Percentiles rank a stretch among this genome's conserved stretches.
Evolutionary conservation across 2,113 vertebrate species (phyloP).

Genomic region (Platanista minor): DNA sequence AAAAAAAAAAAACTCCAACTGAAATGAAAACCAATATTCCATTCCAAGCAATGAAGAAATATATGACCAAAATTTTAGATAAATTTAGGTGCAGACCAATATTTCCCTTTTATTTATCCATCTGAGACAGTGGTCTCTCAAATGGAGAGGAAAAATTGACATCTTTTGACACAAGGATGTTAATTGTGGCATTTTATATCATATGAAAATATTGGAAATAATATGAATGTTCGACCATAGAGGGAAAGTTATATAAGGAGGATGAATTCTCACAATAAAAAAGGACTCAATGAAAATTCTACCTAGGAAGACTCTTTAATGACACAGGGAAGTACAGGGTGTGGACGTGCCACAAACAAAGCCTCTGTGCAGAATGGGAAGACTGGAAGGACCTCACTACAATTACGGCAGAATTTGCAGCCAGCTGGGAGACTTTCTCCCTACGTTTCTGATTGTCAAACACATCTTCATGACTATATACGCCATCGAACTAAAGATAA

Average conservation of each 20-base stretch:
- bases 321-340: neutral
- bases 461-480: accelerated
- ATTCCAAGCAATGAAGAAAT: neutral
- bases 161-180: neutral
- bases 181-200: neutral
- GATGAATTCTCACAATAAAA: neutral
- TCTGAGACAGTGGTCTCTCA: neutral
- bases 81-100: neutral
- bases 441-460: neutral
- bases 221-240: no score
- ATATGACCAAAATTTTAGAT: neutral
- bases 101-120: neutral
- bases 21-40: neutral
- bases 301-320: neutral
- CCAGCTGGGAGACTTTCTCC: accelerated
- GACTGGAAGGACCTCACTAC: neutral
- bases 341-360: neutral
- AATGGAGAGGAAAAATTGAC: neutral
- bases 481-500: accelerated
- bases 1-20: neutral
- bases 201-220: neutral
- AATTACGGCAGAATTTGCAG: neutral
- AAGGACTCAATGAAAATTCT: neutral
- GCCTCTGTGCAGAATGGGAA: neutral
- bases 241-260: neutral